Base-by-base conservation (phyloP, 2,113 vertebrate genomes). In the Syngnathoides biaculeatus region DNA sequence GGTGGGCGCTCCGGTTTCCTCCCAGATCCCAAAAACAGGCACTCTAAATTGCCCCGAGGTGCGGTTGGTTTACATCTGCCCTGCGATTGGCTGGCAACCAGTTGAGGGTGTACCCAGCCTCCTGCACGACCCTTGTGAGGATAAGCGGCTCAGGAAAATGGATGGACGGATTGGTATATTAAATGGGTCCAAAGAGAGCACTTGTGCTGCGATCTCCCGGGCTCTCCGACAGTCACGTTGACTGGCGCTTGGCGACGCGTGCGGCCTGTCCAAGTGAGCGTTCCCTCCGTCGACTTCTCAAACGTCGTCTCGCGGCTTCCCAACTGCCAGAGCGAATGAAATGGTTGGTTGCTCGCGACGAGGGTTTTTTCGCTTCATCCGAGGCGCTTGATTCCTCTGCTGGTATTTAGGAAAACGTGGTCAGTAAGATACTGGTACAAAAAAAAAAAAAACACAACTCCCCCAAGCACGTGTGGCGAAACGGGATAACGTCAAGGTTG, bases 311-410 rank as follows among this genome's bases (percentile, higher is more conserved):
- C 69, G 35, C 38, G 50, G 69, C 62, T 57, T 71, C 80, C 78
- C 80, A 77, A 84, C 71, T 84, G 79, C 79, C 81, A 78, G 71
- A 71, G 48, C 80, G 71, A 66, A 86, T 81, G 79, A 87, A 70
- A 81, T 78, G 78, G 75, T 79, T 20, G 59, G 73, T 62, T 86
- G 81, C 81, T 82, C 77, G 71, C 38, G 40, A 38, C 24, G 43
- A 71, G 69, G 81, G 70, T 75, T 89, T 78, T 78, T 64, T 78
- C 53, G 67, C 3, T 76, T 71, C 79, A 83, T 74, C n/a, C 17
- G 64, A 79, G 76, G 82, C 69, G 24, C 71, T 76, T 58, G 35
- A 52, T 50, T 60, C 67, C 72, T 55, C 50, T 68, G 66, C 78
- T 65, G 71, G 75, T 82, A 70, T 72, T 77, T 66, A 66, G 53